These are phyloP conservation scores for Hyles euphorbiae DNA, from an alignment of 1,140 invertebrate species.

Conservation along the genomic window DNA sequence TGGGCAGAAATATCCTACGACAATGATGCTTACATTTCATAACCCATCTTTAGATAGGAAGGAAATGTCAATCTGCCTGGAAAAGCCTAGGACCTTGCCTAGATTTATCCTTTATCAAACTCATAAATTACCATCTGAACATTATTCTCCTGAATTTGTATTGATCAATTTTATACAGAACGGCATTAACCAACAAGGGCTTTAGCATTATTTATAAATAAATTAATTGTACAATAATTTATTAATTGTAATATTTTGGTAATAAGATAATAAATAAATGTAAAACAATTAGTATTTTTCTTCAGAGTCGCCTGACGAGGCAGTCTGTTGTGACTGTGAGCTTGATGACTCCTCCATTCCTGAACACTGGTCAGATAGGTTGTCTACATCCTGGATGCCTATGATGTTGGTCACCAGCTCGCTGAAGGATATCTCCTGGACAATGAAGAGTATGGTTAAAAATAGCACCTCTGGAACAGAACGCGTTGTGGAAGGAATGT, in stretches of 20 bases:
- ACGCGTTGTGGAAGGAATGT: too few species aligned
- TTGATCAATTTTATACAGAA: too few species aligned
- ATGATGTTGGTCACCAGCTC: constrained; percentile 45
- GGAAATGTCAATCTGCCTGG: too few species aligned
- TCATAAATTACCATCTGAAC: too few species aligned
- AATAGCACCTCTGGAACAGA: too few species aligned
- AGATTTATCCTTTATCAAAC: too few species aligned
- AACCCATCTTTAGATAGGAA: too few species aligned
- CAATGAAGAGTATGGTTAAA: background rate
- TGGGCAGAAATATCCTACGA: too few species aligned
- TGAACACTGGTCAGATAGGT: constrained; percentile 34
- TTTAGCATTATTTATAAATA: background rate
- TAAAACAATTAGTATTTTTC: constrained; percentile 13
- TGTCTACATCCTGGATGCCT: constrained; percentile 48
- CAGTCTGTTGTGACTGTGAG: constrained; percentile 34
- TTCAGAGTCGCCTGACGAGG: constrained; percentile 26
- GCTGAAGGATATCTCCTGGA: constrained; percentile 43
- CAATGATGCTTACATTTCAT: too few species aligned
- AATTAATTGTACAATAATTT: constrained; percentile 5
- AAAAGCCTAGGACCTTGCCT: too few species aligned
- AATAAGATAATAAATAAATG: constrained; percentile 2
- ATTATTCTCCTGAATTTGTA: too few species aligned
- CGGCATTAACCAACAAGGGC: too few species aligned
- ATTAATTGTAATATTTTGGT: constrained; percentile 4
- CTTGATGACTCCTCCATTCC: constrained; percentile 31